A percentile compares a stretch with the other conserved stretches of the same genome.
Evolutionary conservation across 2,888 invertebrate species (phyloP).

Genomic region (Galeopsomyia nigrocyanea): DNA sequence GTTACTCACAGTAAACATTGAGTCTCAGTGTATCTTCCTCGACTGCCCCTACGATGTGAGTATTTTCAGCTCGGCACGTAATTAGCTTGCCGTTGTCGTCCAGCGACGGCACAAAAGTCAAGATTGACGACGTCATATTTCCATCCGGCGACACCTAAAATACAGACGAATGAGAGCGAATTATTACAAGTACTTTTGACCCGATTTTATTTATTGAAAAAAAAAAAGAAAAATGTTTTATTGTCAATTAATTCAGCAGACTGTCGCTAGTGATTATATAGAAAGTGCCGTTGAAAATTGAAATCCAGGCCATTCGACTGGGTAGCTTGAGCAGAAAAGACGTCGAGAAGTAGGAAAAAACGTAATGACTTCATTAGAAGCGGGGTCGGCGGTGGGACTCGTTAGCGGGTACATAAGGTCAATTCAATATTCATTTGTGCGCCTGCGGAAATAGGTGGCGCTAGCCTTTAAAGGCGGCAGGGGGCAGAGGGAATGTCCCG

Average conservation of each 20-base stretch:
- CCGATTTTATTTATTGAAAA: no score
- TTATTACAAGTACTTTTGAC: no score
- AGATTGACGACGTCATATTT: slow-evolving; percentile 83
- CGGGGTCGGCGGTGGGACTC: slow-evolving; percentile 15
- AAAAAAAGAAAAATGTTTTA: no score
- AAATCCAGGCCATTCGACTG: not conserved
- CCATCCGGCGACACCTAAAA: slow-evolving; percentile 83
- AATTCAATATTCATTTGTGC: slow-evolving; percentile 37
- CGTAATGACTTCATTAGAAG: slow-evolving; percentile 13
- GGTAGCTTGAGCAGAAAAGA: not conserved
- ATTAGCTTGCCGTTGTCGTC: slow-evolving; percentile 84
- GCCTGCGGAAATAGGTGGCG: slow-evolving; percentile 14
- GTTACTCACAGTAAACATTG: slow-evolving; percentile 87
- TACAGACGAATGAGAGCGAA: not conserved
- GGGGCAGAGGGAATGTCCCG: slow-evolving; percentile 27
- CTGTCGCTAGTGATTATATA: not conserved
- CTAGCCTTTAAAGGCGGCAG: slow-evolving; percentile 7
- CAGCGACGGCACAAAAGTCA: slow-evolving; percentile 82
- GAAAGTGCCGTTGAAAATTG: slow-evolving; percentile 8
- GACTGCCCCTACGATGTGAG: slow-evolving; percentile 78
- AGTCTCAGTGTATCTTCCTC: slow-evolving; percentile 86
- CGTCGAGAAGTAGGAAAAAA: not conserved
- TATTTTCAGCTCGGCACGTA: slow-evolving; percentile 86
- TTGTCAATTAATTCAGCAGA: no score
- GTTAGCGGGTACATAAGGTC: slow-evolving; percentile 30